These are phyloP conservation scores for Solenopsis invicta DNA, from an alignment of 1,140 invertebrate genomes.

Conservation along the genomic window DNA sequence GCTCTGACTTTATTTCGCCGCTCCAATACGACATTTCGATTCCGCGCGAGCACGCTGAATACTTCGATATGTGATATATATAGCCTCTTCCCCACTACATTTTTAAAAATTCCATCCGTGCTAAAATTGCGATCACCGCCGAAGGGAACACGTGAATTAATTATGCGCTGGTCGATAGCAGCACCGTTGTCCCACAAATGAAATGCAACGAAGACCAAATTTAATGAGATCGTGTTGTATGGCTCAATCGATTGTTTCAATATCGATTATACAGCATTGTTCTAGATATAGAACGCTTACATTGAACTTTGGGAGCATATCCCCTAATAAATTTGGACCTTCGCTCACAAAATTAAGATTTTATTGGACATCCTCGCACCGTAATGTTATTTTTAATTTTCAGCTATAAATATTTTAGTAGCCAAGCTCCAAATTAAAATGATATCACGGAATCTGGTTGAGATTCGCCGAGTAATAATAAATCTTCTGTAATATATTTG, in stretches of 20 bases:
- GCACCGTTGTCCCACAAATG: constrained; percentile 20
- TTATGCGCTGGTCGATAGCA: constrained; percentile 27
- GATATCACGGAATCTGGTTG: not conserved
- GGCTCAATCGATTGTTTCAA: constrained; percentile 31
- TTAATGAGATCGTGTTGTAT: constrained; percentile 45
- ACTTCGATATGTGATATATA: constrained; percentile 11
- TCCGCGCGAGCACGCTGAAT: constrained; percentile 13
- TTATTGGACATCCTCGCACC: not conserved
- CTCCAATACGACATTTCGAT: constrained; percentile 49
- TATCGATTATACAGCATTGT: constrained; percentile 22
- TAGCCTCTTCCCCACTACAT: not conserved
- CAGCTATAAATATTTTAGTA: not conserved
- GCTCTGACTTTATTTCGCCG: constrained; percentile 53
- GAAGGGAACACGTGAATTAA: constrained; percentile 46
- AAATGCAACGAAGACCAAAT: constrained; percentile 47
- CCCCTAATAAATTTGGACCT: constrained; percentile 8
- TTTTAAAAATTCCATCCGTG: constrained; percentile 51
- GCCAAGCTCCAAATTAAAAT: constrained; percentile 21
- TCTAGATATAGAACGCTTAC: not conserved
- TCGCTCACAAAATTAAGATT: not conserved
- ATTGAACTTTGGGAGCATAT: constrained; percentile 9
- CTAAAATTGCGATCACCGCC: constrained; percentile 21
- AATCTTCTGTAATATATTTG: not conserved
- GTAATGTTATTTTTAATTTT: constrained; percentile 26
- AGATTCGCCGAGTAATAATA: not conserved